A percentile compares a stretch with the other conserved stretches of the same genome.
These are phyloP conservation scores for Cladopsammia gracilis DNA, from an alignment of 64 coral and sea anemone genomes.

Conservation along the genomic window DNA sequence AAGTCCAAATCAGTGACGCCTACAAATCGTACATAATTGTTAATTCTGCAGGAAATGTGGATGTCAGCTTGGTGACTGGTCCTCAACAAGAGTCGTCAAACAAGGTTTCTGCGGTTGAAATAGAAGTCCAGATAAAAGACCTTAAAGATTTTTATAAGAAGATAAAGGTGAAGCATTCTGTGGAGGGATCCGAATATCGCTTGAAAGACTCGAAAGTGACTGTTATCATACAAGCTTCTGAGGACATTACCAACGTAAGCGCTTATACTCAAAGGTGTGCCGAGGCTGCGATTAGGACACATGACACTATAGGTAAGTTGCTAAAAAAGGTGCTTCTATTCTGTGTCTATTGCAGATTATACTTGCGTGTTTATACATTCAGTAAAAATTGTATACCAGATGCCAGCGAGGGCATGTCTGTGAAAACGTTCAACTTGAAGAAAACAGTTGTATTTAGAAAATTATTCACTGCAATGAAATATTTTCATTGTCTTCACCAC, in stretches of 20 bases:
- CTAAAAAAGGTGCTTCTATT: not conserved
- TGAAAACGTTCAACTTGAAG: too few relatives aligned
- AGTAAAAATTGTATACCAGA: too few relatives aligned
- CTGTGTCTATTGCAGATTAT: too few relatives aligned
- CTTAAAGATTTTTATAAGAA: slow-evolving; percentile 48
- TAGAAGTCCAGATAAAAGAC: slow-evolving; percentile 43
- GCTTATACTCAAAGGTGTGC: slow-evolving; percentile 27
- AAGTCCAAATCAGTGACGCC: too few relatives aligned
- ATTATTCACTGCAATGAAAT: too few relatives aligned
- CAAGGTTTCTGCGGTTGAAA: not conserved
- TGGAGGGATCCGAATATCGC: slow-evolving; percentile 8
- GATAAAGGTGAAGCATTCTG: slow-evolving; percentile 7
- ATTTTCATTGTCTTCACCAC: too few relatives aligned
- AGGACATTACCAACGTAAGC: slow-evolving; percentile 13
- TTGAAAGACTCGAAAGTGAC: slow-evolving; percentile 40
- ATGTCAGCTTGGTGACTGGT: too few relatives aligned
- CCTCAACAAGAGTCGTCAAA: not conserved
- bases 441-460: too few relatives aligned
- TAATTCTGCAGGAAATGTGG: not conserved
- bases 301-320: slow-evolving; percentile 41
- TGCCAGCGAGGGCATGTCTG: not conserved
- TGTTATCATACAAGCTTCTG: not conserved
- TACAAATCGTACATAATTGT: too few relatives aligned
- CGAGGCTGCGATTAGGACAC: slow-evolving; percentile 38
- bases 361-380: too few relatives aligned